Conservation (phyloP, 1,140 invertebrate genomes). For the Drosophila nigromelanica region DNA sequence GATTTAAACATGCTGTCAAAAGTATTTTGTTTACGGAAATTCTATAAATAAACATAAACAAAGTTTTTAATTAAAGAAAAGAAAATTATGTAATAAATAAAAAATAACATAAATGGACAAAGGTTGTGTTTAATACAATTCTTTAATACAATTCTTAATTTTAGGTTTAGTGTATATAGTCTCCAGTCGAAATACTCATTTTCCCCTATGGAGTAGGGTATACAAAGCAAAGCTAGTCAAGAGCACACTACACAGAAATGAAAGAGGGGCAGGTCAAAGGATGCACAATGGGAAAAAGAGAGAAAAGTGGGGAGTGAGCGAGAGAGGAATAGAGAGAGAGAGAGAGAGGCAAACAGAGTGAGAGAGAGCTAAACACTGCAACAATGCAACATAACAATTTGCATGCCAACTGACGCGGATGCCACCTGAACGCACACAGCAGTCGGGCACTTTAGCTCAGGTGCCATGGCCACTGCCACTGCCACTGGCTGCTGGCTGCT, state of each 20-base stretch:
- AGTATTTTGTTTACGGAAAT: no score
- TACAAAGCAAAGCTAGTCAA: slow-evolving; percentile 20
- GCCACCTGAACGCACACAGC: slow-evolving; percentile 10
- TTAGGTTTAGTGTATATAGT: no score
- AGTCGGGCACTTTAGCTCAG: neutral
- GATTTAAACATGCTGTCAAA: no score
- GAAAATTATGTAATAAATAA: no score
- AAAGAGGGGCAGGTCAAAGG: slow-evolving; percentile 1
- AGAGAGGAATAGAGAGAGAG: neutral
- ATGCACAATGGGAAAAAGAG: neutral
- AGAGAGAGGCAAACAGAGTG: neutral
- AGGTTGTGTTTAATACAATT: no score
- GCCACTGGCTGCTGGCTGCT: no score
- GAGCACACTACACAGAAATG: slow-evolving; percentile 24
- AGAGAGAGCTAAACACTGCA: slow-evolving; percentile 29
- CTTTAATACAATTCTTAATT: no score
- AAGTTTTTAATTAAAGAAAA: no score
- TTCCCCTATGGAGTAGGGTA: neutral
- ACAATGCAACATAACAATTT: slow-evolving; percentile 31
- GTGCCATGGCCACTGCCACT: neutral
- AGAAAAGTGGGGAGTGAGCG: no score
- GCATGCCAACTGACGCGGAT: slow-evolving; percentile 37
- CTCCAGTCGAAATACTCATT: neutral
- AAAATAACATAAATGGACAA: no score
- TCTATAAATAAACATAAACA: no score